phyloP scores from a whole-genome alignment of 1,140 invertebrate genomes.

The Gonioctena quinquepunctata region DNA sequence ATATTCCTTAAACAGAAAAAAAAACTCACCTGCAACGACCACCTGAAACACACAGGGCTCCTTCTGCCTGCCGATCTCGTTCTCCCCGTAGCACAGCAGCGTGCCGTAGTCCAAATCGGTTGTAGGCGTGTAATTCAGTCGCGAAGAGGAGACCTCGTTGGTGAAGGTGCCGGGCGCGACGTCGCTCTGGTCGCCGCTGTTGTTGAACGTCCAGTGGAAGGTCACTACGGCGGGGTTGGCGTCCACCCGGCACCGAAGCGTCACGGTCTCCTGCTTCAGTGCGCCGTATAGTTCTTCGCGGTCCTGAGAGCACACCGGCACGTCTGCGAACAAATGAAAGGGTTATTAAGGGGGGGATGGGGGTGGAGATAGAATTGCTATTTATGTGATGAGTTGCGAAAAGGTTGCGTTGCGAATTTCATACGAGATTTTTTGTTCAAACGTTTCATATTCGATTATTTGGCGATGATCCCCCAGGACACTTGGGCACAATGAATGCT shows the following conservation, averaged over 20 bases:
- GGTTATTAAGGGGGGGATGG: not conserved
- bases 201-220: constrained; percentile 89
- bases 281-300: constrained; percentile 80
- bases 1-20: too few relatives aligned
- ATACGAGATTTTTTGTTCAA: too few relatives aligned
- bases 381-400: too few relatives aligned
- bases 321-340: constrained; percentile 66
- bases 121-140: constrained; percentile 81
- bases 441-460: too few relatives aligned
- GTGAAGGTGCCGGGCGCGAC: constrained; percentile 69
- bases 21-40: constrained; percentile 65
- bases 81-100: constrained; percentile 81
- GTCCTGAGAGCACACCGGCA: constrained; percentile 77
- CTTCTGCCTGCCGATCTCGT: constrained; percentile 79
- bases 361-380: not conserved
- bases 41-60: constrained; percentile 86
- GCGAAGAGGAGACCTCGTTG: constrained; percentile 71
- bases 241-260: constrained; percentile 81
- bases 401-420: too few relatives aligned
- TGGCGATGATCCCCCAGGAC: too few relatives aligned
- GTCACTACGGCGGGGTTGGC: constrained; percentile 79
- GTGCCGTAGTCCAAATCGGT: constrained; percentile 88
- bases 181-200: constrained; percentile 80
- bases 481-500: too few relatives aligned
- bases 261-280: constrained; percentile 81